Evolutionary conservation across 2,797 vertebrate genomes (phyloP).

Genomic region (Halcyon badia): DNA sequence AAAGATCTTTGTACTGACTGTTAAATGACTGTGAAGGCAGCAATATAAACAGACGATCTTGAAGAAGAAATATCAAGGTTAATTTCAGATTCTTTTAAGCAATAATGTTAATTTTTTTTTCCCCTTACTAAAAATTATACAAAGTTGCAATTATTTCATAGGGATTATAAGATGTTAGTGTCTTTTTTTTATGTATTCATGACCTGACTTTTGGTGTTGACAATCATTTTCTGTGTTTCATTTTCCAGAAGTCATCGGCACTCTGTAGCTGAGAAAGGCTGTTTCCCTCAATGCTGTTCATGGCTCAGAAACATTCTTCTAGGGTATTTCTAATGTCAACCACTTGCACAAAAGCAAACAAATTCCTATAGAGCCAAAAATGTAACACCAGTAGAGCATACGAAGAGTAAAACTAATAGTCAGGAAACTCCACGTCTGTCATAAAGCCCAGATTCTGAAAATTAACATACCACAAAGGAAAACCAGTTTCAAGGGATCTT

Average conservation of each 20-base stretch:
- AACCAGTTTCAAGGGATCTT: background rate
- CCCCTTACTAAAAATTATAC: background rate
- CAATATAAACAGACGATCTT: background rate
- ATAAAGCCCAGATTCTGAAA: background rate
- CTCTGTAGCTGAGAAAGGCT: background rate
- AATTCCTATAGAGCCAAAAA: background rate
- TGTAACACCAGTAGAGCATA: background rate
- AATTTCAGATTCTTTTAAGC: background rate
- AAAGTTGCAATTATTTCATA: background rate
- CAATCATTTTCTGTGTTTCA: background rate
- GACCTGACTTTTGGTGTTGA: background rate
- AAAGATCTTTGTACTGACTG: background rate
- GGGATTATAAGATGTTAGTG: background rate
- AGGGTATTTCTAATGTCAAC: background rate
- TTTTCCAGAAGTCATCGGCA: background rate
- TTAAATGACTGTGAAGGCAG: background rate
- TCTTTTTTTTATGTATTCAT: background rate
- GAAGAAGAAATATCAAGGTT: background rate
- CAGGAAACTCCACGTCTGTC: background rate
- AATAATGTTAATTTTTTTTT: background rate
- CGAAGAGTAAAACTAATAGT: background rate
- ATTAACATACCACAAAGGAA: background rate
- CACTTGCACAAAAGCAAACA: background rate
- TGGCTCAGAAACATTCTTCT: background rate
- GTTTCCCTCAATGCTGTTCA: accelerated